Conservation (phyloP, 2,888 invertebrate genomes). For the Strigamia crassipes region DNA sequence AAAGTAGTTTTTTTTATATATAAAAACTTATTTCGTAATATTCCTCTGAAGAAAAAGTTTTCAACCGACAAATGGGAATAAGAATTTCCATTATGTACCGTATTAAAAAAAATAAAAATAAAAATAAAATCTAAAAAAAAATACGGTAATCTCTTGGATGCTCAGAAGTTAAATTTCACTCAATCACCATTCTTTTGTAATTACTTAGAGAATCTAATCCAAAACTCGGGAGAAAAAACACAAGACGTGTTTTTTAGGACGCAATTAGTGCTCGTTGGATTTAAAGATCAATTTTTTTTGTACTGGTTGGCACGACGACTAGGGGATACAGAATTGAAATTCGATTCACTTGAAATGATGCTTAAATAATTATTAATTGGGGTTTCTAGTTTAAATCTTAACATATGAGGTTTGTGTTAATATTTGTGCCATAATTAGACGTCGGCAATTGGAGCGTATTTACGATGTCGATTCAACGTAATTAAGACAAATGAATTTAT, state of each 20-base stretch:
- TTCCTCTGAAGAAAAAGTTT: no score
- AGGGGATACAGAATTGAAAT: background rate
- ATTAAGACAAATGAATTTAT: conserved; percentile 28
- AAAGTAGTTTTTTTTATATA: no score
- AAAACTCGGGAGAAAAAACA: background rate
- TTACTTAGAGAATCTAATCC: background rate
- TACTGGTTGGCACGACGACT: background rate
- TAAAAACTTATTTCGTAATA: no score
- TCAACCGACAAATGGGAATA: no score
- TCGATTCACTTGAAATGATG: background rate
- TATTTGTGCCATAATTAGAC: background rate
- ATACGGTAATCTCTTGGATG: no score
- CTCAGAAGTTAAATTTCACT: background rate
- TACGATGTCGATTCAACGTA: background rate
- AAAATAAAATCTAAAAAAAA: no score
- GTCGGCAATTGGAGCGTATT: background rate
- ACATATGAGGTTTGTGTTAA: background rate
- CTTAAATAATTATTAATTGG: background rate
- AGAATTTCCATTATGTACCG: no score
- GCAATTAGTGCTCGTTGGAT: conserved; percentile 20
- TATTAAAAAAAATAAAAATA: no score
- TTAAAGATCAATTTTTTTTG: background rate
- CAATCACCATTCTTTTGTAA: background rate
- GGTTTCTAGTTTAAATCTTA: background rate
- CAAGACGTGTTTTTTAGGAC: background rate